Evolutionary conservation across 1,140 invertebrate genomes (phyloP).

Genomic region (Drosophila baimaii): DNA sequence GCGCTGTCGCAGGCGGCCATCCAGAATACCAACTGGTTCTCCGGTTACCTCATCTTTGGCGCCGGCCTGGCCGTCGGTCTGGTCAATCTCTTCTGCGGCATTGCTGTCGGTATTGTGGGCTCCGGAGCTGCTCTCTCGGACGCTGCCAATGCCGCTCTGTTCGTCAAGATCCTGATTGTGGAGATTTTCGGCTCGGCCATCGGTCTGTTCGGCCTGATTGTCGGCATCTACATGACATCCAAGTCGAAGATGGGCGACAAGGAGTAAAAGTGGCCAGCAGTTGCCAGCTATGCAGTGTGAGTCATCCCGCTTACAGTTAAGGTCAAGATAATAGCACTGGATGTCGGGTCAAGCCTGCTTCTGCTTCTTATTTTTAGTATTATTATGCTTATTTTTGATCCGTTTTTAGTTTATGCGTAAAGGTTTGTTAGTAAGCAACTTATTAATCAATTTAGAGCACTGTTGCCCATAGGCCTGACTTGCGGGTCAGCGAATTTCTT

Average conservation of each 20-base stretch:
- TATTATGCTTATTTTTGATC: background rate
- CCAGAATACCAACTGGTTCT: constrained; percentile 88
- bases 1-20: constrained; percentile 58
- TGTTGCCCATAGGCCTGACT: too few relatives aligned
- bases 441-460: too few relatives aligned
- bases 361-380: background rate
- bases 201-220: constrained; percentile 98
- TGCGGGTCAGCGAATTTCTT: too few relatives aligned
- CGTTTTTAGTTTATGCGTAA: background rate
- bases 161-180: constrained; percentile 98
- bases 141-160: constrained; percentile 96
- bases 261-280: constrained; percentile 51
- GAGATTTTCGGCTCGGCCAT: constrained; percentile 99
- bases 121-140: constrained; percentile 98
- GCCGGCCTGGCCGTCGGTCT: constrained; percentile 96
- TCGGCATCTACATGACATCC: constrained; percentile 96
- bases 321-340: constrained; percentile 5
- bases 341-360: background rate
- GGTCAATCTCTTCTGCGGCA: constrained; percentile 97
- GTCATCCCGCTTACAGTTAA: constrained; percentile 15
- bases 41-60: constrained; percentile 97
- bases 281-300: constrained; percentile 39
- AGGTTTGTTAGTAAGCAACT: too few relatives aligned
- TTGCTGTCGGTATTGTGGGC: constrained; percentile 97
- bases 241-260: constrained; percentile 87